phyloP scores from a whole-genome alignment of 2,888 invertebrate species.

The Cyclophora punctaria region DNA sequence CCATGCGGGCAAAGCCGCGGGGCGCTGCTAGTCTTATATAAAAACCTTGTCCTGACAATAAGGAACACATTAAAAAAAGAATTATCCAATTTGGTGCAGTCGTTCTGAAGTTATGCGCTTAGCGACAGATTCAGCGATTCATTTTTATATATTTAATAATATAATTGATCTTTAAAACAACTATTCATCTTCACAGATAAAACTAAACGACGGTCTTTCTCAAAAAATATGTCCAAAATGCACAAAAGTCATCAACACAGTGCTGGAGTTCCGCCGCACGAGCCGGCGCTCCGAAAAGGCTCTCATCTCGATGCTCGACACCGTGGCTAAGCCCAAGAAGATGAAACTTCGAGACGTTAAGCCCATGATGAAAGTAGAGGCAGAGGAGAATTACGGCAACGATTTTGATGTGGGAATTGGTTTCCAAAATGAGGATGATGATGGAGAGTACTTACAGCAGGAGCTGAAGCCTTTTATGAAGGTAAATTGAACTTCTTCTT shows the following conservation, averaged over 20 bases:
- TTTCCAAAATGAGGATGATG: conserved; percentile 13
- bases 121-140: too few species aligned
- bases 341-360: background rate
- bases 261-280: background rate
- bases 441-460: conserved; percentile 5
- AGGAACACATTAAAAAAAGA: too few species aligned
- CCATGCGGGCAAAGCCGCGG: too few species aligned
- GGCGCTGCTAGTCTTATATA: too few species aligned
- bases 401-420: conserved; percentile 14
- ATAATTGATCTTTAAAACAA: too few species aligned
- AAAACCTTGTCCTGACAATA: too few species aligned
- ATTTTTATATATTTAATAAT: too few species aligned
- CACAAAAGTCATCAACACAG: background rate
- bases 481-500: too few species aligned
- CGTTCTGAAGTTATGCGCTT: too few species aligned
- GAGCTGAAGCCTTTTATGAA: background rate
- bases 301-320: conserved; percentile 21
- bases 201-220: background rate
- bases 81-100: too few species aligned
- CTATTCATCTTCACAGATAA: conserved; percentile 1
- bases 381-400: conserved; percentile 8
- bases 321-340: conserved; percentile 1
- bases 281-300: conserved; percentile 11
- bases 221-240: conserved; percentile 1
- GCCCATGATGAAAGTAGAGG: conserved; percentile 9